Percentiles rank a stretch among this genome's conserved stretches.
Evolutionary conservation across 1,140 invertebrate species (phyloP).

Genomic region (Drosophila tropicalis): DNA sequence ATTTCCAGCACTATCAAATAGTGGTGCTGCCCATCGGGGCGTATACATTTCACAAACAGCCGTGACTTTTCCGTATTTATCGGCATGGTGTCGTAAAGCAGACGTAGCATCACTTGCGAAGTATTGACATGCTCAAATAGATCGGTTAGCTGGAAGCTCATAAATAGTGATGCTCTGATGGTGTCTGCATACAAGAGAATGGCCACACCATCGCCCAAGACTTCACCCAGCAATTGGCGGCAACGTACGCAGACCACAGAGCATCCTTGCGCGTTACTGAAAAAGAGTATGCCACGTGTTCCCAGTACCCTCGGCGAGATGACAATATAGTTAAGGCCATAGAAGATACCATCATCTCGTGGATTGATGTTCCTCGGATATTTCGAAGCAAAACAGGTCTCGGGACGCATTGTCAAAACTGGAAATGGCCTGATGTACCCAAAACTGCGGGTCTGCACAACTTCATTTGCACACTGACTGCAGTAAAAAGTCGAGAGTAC

Average conservation of each 20-base stretch:
- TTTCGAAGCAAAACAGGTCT: conserved; percentile 20
- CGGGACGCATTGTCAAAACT: conserved; percentile 22
- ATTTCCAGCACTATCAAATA: conserved; percentile 34
- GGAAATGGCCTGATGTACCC: conserved; percentile 31
- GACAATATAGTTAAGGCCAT: conserved; percentile 49
- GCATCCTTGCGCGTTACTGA: neutral
- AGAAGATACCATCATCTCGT: conserved; percentile 31
- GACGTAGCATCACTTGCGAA: conserved; percentile 49
- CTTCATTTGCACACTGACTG: conserved; percentile 35
- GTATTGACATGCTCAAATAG: conserved; percentile 40
- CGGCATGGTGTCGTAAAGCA: conserved; percentile 39
- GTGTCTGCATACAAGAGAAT: conserved; percentile 41
- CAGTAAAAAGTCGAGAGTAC: conserved; percentile 31
- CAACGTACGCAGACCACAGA: conserved; percentile 41
- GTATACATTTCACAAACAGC: conserved; percentile 42
- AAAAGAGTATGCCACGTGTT: neutral
- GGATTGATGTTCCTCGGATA: neutral
- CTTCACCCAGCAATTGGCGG: conserved; percentile 32
- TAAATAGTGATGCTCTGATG: conserved; percentile 10
- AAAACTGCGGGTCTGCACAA: conserved; percentile 28
- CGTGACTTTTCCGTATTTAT: conserved; percentile 22
- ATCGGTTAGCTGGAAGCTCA: neutral
- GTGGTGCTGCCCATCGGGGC: conserved; percentile 52
- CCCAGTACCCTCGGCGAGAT: conserved; percentile 14
- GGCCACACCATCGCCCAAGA: conserved; percentile 22